phyloP scores from a whole-genome alignment of 2,888 invertebrate genomes.

The Agriopis marginaria region DNA sequence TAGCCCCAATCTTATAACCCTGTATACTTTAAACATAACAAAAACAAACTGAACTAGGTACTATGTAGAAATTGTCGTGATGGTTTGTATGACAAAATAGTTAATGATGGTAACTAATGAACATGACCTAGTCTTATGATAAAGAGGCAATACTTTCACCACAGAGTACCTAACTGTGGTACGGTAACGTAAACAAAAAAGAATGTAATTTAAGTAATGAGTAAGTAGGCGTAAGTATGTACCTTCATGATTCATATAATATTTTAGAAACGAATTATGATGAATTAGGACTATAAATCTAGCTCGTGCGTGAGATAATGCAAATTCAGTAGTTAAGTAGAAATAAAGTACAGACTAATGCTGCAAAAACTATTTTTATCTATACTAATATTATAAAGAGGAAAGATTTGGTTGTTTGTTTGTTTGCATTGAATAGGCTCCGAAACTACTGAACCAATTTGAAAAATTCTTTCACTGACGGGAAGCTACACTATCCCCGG shows the following conservation, averaged over 20 bases:
- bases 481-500: too few species aligned
- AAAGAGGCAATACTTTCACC: constrained; percentile 23
- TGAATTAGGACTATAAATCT: background rate
- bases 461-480: too few species aligned
- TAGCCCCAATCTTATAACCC: too few species aligned
- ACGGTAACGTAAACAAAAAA: constrained; percentile 19
- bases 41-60: background rate
- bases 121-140: constrained; percentile 16
- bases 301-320: background rate
- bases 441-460: too few species aligned
- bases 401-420: too few species aligned
- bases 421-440: too few species aligned
- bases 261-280: background rate
- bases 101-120: constrained; percentile 30
- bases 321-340: background rate
- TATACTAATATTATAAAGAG: too few species aligned
- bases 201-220: constrained; percentile 2
- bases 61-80: constrained; percentile 3
- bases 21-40: background rate
- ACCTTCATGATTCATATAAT: background rate
- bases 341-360: too few species aligned
- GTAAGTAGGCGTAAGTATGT: background rate
- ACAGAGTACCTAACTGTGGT: constrained; percentile 5
- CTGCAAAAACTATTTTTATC: too few species aligned
- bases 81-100: constrained; percentile 13